Percentiles rank a stretch among this genome's conserved stretches.
Conservation (phyloP, 1,140 invertebrate species). For the Idris sp. region DNA sequence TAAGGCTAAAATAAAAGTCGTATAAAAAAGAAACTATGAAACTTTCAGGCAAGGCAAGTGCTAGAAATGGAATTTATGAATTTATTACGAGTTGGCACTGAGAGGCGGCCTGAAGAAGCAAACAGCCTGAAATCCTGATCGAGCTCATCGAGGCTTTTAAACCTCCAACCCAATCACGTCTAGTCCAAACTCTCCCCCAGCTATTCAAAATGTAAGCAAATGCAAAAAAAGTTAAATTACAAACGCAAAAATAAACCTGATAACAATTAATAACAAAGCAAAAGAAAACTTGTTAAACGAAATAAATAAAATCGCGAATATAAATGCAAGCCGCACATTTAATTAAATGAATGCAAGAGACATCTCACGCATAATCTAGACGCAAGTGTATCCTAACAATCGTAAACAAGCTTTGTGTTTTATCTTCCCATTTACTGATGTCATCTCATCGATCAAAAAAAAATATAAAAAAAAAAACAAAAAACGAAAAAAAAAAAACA, state of each 20-base stretch:
- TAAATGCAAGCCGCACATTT: constrained; percentile 20
- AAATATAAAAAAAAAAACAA: too few relatives aligned
- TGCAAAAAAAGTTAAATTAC: too few relatives aligned
- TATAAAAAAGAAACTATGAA: constrained; percentile 2
- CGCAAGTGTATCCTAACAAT: constrained; percentile 75
- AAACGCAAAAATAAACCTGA: constrained; percentile 9
- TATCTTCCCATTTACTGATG: constrained; percentile 49
- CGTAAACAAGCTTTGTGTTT: constrained; percentile 77
- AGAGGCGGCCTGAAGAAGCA: constrained; percentile 83
- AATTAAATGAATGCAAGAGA: constrained; percentile 42
- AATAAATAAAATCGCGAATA: constrained; percentile 7
- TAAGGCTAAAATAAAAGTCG: not conserved
- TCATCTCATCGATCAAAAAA: constrained; percentile 27
- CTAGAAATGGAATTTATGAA: constrained; percentile 95
- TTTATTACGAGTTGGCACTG: constrained; percentile 90
- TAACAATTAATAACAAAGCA: constrained; percentile 9
- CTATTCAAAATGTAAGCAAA: constrained; percentile 61
- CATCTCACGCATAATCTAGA: constrained; percentile 66
- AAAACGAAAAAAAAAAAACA: too few relatives aligned
- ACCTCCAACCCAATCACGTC: constrained; percentile 77
- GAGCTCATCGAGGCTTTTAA: constrained; percentile 70
- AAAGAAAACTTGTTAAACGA: constrained; percentile 1
- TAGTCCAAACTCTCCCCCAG: constrained; percentile 75
- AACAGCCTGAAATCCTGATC: constrained; percentile 81
- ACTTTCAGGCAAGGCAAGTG: constrained; percentile 86